Evolutionary conservation across 1,140 invertebrate genomes (phyloP), one percentile per base, ranked within the genome.

Genomic region (Papilio xuthus): DNA sequence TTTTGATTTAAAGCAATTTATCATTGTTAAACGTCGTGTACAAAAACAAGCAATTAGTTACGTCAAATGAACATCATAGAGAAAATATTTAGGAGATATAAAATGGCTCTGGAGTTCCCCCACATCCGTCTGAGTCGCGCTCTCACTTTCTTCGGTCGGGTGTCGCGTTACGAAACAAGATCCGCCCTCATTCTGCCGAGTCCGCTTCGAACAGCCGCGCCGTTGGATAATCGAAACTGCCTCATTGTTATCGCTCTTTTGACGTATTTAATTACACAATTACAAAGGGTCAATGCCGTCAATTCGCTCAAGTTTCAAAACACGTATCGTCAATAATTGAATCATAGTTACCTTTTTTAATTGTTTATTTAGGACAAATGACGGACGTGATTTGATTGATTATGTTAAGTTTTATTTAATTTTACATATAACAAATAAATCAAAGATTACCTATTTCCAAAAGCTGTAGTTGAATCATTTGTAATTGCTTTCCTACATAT

Each of bases 91-190:
- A 53, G 10, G 20, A 15, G 15, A 56, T 75, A 75, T 56, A 1
- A 75, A 75, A 75, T 75, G 73, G 73, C 73, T 56, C 73, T 75
- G 73, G 73, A 75, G 73, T 75, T 75, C 73, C 73, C 73, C 32
- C 42, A 75, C 73, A 75, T 80, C 79, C 72, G 75, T 82, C 70
- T 20, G 50, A 56, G 78, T 56, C 78, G 60, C 63, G 83, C 86
- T 89, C 84, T 90, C 86, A 88, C 88, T 90, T 89, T 88, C 83
- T 82, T 89, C 77, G 73, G 79, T 83, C 81, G 78, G 81, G 60
- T 78, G 50, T 60, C 74, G 78, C 77, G 83, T 92, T 92, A 90
- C 85, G 89, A 90, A 91, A 91, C 88, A 82, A 84, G 84, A 86
- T 85, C 85, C 85, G 88, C 82, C 86, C 89, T 74, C 88, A 90